Conservation (phyloP, 2,888 invertebrate genomes). For the Lepas anatifera region DNA sequence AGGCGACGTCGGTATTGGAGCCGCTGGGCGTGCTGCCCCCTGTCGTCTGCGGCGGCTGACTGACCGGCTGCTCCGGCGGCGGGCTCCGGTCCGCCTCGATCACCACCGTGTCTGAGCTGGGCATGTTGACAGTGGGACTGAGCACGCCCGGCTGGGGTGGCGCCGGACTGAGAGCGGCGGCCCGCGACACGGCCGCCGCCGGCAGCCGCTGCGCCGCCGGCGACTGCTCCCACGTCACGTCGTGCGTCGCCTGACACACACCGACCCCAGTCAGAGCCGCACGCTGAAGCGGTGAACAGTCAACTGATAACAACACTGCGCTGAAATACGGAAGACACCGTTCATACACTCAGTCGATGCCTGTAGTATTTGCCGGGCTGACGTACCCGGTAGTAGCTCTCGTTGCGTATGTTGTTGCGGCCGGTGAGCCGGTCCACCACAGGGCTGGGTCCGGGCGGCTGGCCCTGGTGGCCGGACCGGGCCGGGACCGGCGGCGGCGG, state of each 20-base stretch:
- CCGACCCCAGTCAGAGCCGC: too few relatives aligned
- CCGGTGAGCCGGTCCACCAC: constrained; percentile 77
- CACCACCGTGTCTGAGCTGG: constrained; percentile 24
- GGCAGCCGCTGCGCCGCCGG: constrained; percentile 13
- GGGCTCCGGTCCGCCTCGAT: constrained; percentile 25
- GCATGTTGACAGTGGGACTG: constrained; percentile 23
- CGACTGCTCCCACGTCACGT: constrained; percentile 19
- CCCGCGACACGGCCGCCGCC: neutral
- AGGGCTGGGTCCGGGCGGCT: constrained; percentile 46
- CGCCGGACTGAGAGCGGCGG: constrained; percentile 4
- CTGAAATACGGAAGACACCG: too few relatives aligned
- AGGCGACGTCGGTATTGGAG: constrained; percentile 42
- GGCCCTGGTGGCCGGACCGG: constrained; percentile 3
- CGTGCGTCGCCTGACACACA: constrained; percentile 31
- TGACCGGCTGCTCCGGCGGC: constrained; percentile 21
- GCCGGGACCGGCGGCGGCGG: neutral
- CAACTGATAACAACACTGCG: too few relatives aligned
- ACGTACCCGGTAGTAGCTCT: constrained; percentile 79
- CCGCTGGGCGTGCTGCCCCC: too few relatives aligned
- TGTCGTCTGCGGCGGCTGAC: too few relatives aligned
- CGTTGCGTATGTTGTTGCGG: constrained; percentile 55
- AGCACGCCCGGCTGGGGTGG: constrained; percentile 5
- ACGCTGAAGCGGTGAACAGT: too few relatives aligned
- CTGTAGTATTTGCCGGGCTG: too few relatives aligned
- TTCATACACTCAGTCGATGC: too few relatives aligned